Conservation (phyloP, 2,113 vertebrate genomes). For the Macroglossus sobrinus region DNA sequence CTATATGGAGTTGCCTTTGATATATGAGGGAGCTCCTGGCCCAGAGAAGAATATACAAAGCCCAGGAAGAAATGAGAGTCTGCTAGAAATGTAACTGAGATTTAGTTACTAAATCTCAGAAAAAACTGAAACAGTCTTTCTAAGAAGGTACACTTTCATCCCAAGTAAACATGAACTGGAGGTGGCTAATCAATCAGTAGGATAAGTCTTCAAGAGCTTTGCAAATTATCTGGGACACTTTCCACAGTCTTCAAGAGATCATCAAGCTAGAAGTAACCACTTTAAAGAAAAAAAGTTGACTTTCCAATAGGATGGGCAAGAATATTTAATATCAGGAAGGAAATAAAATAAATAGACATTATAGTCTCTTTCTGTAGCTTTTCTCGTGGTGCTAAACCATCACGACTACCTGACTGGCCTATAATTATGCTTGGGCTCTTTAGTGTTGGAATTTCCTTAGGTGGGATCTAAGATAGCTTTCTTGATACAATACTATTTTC, state of each 20-base stretch:
- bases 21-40: constrained; percentile 35
- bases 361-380: neutral
- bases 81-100: constrained; percentile 16
- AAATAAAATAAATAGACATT: neutral
- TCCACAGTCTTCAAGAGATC: neutral
- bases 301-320: neutral
- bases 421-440: neutral
- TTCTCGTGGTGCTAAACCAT: neutral
- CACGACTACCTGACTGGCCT: no score
- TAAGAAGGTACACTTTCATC: neutral
- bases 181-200: neutral
- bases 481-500: neutral
- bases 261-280: neutral
- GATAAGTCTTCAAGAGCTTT: neutral
- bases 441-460: neutral
- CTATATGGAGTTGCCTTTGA: constrained; percentile 65
- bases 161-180: constrained; percentile 12
- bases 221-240: neutral
- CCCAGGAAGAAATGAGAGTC: constrained; percentile 12
- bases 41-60: constrained; percentile 40
- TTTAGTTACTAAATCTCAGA: constrained; percentile 38
- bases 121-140: neutral
- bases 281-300: neutral
- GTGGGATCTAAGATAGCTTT: neutral
- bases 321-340: neutral